A percentile compares a stretch with the other conserved stretches of the same genome.
Conservation (phyloP, 2,797 vertebrate species). For the Glossophaga mutica region DNA sequence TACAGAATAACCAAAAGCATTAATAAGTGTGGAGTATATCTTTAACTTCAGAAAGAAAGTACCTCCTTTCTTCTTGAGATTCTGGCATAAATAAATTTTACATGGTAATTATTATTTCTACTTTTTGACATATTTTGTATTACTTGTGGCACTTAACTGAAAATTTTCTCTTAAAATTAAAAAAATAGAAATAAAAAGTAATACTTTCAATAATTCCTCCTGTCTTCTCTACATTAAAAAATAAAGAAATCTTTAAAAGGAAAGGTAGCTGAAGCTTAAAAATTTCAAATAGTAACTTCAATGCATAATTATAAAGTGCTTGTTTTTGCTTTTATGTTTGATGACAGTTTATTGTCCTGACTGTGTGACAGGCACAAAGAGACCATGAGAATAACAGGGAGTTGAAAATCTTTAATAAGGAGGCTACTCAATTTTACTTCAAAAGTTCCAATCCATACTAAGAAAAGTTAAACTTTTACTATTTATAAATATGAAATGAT, state of each 20-base stretch:
- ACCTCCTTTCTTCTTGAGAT: background rate
- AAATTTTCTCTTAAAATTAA: conserved; percentile 29
- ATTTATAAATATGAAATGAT: background rate
- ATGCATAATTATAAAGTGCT: background rate
- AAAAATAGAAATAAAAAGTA: background rate
- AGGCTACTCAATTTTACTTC: conserved; percentile 34
- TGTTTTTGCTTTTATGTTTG: background rate
- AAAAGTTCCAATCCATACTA: background rate
- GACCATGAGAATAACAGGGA: background rate
- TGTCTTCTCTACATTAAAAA: background rate
- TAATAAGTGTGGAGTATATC: conserved; percentile 1
- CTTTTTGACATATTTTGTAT: background rate
- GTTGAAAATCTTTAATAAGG: conserved; percentile 29
- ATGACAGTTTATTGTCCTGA: background rate
- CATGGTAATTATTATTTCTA: background rate
- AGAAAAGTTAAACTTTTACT: background rate
- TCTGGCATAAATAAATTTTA: background rate
- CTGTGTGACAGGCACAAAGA: conserved; percentile 1
- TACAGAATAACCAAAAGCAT: conserved; percentile 74
- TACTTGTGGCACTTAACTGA: background rate
- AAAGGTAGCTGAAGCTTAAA: background rate
- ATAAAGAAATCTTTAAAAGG: background rate
- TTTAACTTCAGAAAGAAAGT: background rate
- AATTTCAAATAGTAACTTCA: conserved; percentile 3
- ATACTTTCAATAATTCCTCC: background rate